Evolutionary conservation across 2,888 invertebrate species (phyloP).

Genomic region (Drosophila yooni): DNA sequence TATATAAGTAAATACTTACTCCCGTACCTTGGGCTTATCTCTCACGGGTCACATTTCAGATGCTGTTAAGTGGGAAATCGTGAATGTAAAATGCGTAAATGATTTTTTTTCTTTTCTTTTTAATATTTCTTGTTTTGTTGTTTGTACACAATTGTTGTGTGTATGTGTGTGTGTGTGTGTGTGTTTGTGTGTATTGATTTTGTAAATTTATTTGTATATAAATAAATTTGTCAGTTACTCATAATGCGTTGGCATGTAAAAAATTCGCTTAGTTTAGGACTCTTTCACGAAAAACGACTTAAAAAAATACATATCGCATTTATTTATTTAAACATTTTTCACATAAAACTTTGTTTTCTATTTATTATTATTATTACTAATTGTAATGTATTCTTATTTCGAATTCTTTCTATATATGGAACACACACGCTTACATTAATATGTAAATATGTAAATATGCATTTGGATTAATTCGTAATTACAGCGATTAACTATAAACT

Average conservation of each 20-base stretch:
- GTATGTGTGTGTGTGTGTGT: constrained; percentile 53
- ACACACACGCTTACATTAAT: constrained; percentile 40
- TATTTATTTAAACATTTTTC: constrained; percentile 61
- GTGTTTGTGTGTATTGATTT: constrained; percentile 22
- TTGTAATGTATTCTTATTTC: constrained; percentile 7
- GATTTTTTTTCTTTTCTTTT: constrained; percentile 27
- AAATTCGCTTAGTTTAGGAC: constrained; percentile 64
- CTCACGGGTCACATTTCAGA: neutral
- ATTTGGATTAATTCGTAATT: constrained; percentile 33
- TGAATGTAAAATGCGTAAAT: constrained; percentile 14
- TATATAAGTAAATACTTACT: neutral
- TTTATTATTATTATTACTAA: neutral
- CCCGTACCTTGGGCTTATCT: constrained; percentile 30
- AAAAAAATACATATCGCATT: constrained; percentile 80
- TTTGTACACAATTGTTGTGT: constrained; percentile 71
- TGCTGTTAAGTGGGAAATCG: constrained; percentile 7
- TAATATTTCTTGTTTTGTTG: constrained; percentile 62
- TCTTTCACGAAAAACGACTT: constrained; percentile 68
- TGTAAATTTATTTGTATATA: constrained; percentile 63
- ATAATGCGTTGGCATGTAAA: constrained; percentile 70
- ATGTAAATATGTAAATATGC: constrained; percentile 43
- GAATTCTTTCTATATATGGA: constrained; percentile 48
- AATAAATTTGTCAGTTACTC: constrained; percentile 60
- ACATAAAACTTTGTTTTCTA: constrained; percentile 56
- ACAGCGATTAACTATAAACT: constrained; percentile 44